Conservation (phyloP, 2,113 vertebrate genomes). For the Malurus melanocephalus region DNA sequence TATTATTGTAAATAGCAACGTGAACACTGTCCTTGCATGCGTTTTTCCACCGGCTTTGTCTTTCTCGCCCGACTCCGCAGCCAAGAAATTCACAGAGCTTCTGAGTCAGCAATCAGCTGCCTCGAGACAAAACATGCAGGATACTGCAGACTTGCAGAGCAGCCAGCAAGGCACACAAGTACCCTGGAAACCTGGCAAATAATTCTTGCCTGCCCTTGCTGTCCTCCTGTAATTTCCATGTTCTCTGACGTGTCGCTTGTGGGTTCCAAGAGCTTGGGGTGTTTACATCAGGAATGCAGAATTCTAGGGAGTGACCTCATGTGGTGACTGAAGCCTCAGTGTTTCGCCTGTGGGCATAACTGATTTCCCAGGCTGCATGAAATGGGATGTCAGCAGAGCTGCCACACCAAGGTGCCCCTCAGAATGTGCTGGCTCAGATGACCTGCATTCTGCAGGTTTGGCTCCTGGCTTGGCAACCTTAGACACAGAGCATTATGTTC, state of each 20-base stretch:
- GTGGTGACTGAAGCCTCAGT: neutral
- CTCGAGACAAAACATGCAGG: conserved; percentile 42
- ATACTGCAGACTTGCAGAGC: neutral
- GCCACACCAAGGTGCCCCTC: fast-evolving
- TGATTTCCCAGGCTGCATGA: neutral
- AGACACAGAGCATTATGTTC: neutral
- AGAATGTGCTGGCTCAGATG: neutral
- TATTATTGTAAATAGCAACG: conserved; percentile 64
- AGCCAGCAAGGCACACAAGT: neutral
- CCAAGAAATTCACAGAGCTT: conserved; percentile 47
- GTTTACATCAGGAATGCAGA: conserved; percentile 31
- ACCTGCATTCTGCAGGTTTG: neutral
- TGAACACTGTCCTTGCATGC: neutral
- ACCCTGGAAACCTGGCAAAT: conserved; percentile 46
- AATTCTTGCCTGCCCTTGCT: neutral
- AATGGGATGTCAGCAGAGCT: neutral
- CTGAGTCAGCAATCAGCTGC: conserved; percentile 70
- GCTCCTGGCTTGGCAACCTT: neutral
- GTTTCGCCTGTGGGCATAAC: conserved; percentile 30
- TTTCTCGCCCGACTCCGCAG: neutral
- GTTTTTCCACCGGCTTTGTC: conserved; percentile 29
- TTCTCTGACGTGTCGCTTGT: neutral
- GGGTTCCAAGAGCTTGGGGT: conserved; percentile 27
- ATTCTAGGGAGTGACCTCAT: conserved; percentile 17
- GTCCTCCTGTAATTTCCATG: conserved; percentile 5